A percentile compares a stretch with the other conserved stretches of the same genome.
Conservation (phyloP, 2,888 invertebrate species). For the Atrina japonica region DNA sequence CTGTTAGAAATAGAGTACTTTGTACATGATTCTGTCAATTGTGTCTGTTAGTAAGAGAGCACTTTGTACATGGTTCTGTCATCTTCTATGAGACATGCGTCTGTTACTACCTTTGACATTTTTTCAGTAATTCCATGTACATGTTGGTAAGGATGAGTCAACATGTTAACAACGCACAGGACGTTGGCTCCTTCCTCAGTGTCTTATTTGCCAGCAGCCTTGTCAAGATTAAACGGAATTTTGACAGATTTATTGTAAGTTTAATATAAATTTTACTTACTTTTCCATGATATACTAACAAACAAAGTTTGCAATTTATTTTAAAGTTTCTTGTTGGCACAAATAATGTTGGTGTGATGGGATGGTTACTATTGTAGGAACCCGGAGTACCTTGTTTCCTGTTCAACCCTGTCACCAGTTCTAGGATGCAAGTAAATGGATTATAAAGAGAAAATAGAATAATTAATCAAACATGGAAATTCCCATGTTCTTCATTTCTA, state of each 20-base stretch:
- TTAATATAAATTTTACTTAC: too few relatives aligned
- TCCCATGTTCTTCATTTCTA: too few relatives aligned
- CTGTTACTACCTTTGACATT: slow-evolving; percentile 1
- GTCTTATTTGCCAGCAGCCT: slow-evolving; percentile 93
- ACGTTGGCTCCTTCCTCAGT: slow-evolving; percentile 91
- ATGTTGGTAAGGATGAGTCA: slow-evolving; percentile 94
- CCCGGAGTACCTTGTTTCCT: not conserved
- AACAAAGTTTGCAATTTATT: too few relatives aligned
- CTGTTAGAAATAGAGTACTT: too few relatives aligned
- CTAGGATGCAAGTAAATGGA: not conserved
- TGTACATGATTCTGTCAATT: too few relatives aligned
- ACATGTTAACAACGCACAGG: slow-evolving; percentile 94
- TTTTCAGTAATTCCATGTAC: slow-evolving; percentile 93
- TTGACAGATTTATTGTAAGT: slow-evolving; percentile 92
- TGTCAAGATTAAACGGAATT: slow-evolving; percentile 93
- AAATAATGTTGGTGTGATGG: too few relatives aligned
- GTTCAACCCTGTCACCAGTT: too few relatives aligned
- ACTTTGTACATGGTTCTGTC: not conserved
- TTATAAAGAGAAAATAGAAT: not conserved
- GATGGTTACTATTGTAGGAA: not conserved
- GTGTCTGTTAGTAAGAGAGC: too few relatives aligned
- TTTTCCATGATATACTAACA: not conserved
- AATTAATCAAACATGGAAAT: too few relatives aligned
- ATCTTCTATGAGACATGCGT: not conserved
- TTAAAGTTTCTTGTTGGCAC: too few relatives aligned